Base-by-base conservation (phyloP, 1,140 invertebrate genomes). In the Drosophila leontia region DNA sequence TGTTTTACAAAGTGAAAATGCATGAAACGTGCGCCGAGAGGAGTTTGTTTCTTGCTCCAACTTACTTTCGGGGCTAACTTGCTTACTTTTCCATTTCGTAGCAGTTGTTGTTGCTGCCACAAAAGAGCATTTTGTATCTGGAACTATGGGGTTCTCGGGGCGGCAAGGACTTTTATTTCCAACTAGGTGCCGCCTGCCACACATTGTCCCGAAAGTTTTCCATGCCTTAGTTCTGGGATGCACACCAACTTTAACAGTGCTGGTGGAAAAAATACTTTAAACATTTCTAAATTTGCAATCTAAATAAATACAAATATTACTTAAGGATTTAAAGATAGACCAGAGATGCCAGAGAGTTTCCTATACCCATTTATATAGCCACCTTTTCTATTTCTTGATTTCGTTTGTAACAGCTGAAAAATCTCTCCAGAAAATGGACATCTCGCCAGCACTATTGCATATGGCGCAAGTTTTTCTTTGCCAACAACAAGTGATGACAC, bases 1-100 rank as follows among this genome's bases (percentile, higher is more conserved):
- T 87, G 83, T 87, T 87, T 86, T 87, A 87, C 83, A 88, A 87
- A 87, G 83, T 87, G 83, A 88, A 87, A 87, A 87, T 88, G 84
- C 83, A 80, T 80, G 83, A 80, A 78, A 87, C 83, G 83, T 87
- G 83, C 79, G 84, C 76, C 61, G 45, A 62, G 50, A 45, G 42
- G 63, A 78, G 45, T 78, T 78, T 57, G 67, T 62, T 60, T 59
- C 62, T 53, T 59, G 47, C 56, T 35, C 75, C 69, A 72, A 72
- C 70, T 72, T 72, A 72, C 70, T 72, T 70, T 72, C 45, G 44
- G 68, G 59, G 59, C 80, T 81, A 84, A 85, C 81, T 83, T 83
- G 76, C 68, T 75, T 85, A 69, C 72, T 78, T 75, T 44, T 44
- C 58, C 48, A 55, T 74, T 74, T 44, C 19, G 29, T 8, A 15